These are phyloP conservation scores for Margarornis squamiger DNA, from an alignment of 2,797 vertebrate genomes.

Conservation along the genomic window DNA sequence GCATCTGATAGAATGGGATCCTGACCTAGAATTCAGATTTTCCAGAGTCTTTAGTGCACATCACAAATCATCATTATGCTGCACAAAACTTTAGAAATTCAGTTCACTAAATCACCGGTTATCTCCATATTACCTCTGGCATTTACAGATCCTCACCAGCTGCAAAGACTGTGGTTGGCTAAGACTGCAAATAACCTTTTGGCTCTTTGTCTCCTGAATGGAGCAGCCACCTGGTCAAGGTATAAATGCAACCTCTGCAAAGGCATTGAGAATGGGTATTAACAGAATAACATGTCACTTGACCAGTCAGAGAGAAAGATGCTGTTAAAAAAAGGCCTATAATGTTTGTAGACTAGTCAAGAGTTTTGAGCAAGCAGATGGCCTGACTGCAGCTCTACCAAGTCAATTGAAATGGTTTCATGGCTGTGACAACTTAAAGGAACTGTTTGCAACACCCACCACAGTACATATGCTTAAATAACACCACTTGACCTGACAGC, in stretches of 20 bases:
- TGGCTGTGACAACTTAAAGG: background rate
- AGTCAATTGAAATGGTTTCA: conserved; percentile 25
- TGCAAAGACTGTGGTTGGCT: background rate
- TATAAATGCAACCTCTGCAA: background rate
- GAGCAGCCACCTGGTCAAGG: background rate
- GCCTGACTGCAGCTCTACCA: conserved; percentile 5
- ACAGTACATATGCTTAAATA: conserved; percentile 53
- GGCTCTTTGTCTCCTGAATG: background rate
- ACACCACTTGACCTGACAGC: conserved; percentile 31
- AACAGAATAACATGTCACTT: background rate
- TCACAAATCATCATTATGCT: background rate
- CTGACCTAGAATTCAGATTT: background rate
- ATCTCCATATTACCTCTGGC: background rate
- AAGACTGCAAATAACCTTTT: background rate
- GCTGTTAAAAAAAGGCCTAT: background rate
- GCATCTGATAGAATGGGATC: background rate
- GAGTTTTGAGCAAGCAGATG: background rate
- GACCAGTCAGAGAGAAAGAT: background rate
- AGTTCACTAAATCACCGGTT: background rate
- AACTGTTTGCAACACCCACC: conserved; percentile 52
- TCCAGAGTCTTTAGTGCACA: background rate
- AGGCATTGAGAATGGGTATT: background rate
- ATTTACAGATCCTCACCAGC: background rate
- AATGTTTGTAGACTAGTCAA: background rate
- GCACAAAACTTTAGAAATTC: background rate